Percentiles rank a stretch among this genome's conserved stretches.
These are phyloP conservation scores for Hyphantria cunea DNA, from an alignment of 1,140 invertebrate genomes.

Conservation along the genomic window DNA sequence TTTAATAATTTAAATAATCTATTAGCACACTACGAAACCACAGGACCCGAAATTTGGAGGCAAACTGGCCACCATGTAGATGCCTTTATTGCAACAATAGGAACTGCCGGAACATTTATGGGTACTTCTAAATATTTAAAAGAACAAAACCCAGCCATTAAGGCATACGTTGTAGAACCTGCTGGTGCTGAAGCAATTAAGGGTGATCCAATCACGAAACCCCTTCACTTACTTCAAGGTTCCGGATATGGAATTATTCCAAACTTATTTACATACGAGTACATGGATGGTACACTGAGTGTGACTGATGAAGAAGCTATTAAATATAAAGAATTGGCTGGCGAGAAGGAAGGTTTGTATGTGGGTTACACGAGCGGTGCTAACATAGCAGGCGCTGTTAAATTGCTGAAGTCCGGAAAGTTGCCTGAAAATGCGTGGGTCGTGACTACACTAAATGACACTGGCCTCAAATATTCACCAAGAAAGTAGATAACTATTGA, in stretches of 20 bases:
- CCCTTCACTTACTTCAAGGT: constrained; percentile 69
- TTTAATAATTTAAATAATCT: constrained; percentile 62
- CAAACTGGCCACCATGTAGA: constrained; percentile 72
- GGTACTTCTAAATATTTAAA: constrained; percentile 68
- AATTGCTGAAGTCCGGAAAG: constrained; percentile 58
- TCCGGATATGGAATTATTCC: constrained; percentile 71
- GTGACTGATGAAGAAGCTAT: constrained; percentile 66
- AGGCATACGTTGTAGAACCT: constrained; percentile 64
- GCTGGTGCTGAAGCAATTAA: constrained; percentile 63
- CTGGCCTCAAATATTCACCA: constrained; percentile 64
- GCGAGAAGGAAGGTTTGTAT: constrained; percentile 68
- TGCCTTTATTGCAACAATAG: constrained; percentile 66
- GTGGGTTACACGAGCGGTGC: constrained; percentile 74
- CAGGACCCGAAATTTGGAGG: constrained; percentile 72
- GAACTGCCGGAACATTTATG: constrained; percentile 67
- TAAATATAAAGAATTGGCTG: constrained; percentile 62
- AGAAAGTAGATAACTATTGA: constrained; percentile 6
- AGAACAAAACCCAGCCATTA: constrained; percentile 59
- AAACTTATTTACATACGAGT: constrained; percentile 60
- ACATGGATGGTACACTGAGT: constrained; percentile 58
- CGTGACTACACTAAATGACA: constrained; percentile 65
- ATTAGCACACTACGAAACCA: constrained; percentile 58
- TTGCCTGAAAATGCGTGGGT: constrained; percentile 66
- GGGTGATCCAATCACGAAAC: constrained; percentile 62
- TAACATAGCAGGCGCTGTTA: constrained; percentile 67